Evolutionary conservation across 1,140 invertebrate genomes (phyloP).

Genomic region (Capitella teleta): DNA sequence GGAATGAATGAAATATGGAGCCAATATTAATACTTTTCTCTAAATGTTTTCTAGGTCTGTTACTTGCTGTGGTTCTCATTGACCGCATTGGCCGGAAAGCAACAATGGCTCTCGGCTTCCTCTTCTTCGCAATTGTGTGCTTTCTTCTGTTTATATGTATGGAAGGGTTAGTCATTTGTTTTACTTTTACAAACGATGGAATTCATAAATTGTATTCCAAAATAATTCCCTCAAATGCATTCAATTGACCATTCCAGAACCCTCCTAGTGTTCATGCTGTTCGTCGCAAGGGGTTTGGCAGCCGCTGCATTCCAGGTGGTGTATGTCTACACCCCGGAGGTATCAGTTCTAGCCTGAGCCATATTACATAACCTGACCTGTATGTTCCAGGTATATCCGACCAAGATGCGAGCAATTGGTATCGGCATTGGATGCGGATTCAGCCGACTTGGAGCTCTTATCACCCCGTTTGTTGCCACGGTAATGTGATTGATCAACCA

Average conservation of each 20-base stretch:
- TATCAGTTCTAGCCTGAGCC: background rate
- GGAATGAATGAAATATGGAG: no score
- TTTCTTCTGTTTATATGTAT: slow-evolving; percentile 2
- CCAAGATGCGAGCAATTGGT: background rate
- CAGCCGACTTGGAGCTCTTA: background rate
- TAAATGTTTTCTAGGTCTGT: background rate
- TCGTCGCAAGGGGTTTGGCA: background rate
- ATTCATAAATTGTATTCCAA: no score
- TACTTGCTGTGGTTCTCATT: background rate
- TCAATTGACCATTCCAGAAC: background rate
- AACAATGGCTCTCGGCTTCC: background rate
- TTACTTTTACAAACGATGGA: no score
- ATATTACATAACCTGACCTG: background rate
- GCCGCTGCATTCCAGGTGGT: slow-evolving; percentile 1
- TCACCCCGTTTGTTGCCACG: slow-evolving; percentile 1
- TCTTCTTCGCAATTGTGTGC: background rate
- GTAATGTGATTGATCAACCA: no score
- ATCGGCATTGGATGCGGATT: background rate
- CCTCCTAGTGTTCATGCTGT: background rate
- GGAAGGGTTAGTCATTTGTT: background rate
- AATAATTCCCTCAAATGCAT: no score
- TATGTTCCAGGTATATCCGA: slow-evolving; percentile 1
- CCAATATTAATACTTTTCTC: no score
- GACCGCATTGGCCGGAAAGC: background rate
- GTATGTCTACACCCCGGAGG: slow-evolving; percentile 7